Evolutionary conservation across 2,113 vertebrate genomes (phyloP).

Genomic region (Megaptera novaeangliae): DNA sequence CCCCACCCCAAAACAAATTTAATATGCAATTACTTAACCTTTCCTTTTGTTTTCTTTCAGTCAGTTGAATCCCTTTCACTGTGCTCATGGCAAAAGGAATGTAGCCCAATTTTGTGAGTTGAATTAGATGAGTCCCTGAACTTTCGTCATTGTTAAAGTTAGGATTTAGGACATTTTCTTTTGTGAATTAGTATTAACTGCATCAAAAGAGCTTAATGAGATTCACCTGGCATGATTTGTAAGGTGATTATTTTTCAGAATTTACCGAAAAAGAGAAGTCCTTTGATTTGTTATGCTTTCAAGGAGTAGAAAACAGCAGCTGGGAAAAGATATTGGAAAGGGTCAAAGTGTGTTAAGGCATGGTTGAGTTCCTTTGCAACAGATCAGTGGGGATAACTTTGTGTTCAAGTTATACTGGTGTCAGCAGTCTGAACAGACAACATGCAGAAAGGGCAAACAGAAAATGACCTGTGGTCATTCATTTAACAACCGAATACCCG

Average conservation of each 20-base stretch:
- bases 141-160: slow-evolving; percentile 18
- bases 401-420: neutral
- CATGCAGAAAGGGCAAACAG: neutral
- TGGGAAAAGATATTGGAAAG: neutral
- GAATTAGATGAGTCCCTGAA: neutral
- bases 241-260: slow-evolving; percentile 40
- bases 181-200: slow-evolving; percentile 43
- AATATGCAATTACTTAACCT: neutral
- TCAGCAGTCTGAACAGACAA: neutral
- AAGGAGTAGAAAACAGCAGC: neutral
- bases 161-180: slow-evolving; percentile 39
- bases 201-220: slow-evolving; percentile 51
- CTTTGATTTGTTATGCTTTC: slow-evolving; percentile 34
- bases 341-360: neutral
- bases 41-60: slow-evolving; percentile 26
- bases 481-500: neutral
- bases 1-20: neutral
- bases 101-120: neutral
- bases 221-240: slow-evolving; percentile 27
- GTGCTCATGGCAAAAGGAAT: neutral
- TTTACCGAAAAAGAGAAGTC: slow-evolving; percentile 16
- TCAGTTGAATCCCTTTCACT: neutral
- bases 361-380: neutral
- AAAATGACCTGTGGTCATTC: neutral
- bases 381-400: neutral